Base-by-base conservation (phyloP, 37 sponge, comb jelly and placozoan genomes). In the Amphimedon queenslandica region DNA sequence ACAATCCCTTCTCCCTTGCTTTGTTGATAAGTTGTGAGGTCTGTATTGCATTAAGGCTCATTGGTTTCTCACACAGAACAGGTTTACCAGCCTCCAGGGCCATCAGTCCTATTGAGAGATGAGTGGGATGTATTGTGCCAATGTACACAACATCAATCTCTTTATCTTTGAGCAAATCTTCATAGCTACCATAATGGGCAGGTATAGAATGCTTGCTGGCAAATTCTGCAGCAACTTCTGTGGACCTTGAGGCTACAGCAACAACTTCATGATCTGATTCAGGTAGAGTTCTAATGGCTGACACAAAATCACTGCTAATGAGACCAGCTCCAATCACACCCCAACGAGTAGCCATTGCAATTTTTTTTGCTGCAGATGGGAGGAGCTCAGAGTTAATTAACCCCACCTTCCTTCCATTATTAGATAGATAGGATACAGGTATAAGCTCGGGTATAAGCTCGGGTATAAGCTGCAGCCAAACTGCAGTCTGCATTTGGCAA, bases 41-140 rank as follows among this genome's bases (percentile, higher is more conserved):
- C n/a, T 87, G 69, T 4, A 41, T 28, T 37, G 66, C 32, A 53
- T 77, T 82, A 0, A 87, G 27, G 0, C 72, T 74, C 40, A 87
- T 34, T 0, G 82, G 69, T 47, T 87, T 87, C 67, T 87, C 88
- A 24, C 70, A 77, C 67, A 87, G 30, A 13, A 86, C 71, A 29
- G 53, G 53, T 47, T 47, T 47, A 47, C 53, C 53, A 67, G 76
- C 73, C 76, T 76, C 40, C 6, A 82, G 33, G 43, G 56, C 56
- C 66, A 35, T 25, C 42, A 60, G 47, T 0, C 40, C 76, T 20
- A 30, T 34, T 10, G 64, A 55, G 41, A 81, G 37, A 63, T 88
- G 83, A 11, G 74, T 60, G 11, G 84, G 57, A 40, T 88, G 63
- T 40, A 84, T 66, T 25, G 79, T 78, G 2, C 76, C 76, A 29